Evolutionary conservation across 2,888 invertebrate species (phyloP), one percentile per base, ranked within the genome.

Genomic region (Melanostoma mellinum): DNA sequence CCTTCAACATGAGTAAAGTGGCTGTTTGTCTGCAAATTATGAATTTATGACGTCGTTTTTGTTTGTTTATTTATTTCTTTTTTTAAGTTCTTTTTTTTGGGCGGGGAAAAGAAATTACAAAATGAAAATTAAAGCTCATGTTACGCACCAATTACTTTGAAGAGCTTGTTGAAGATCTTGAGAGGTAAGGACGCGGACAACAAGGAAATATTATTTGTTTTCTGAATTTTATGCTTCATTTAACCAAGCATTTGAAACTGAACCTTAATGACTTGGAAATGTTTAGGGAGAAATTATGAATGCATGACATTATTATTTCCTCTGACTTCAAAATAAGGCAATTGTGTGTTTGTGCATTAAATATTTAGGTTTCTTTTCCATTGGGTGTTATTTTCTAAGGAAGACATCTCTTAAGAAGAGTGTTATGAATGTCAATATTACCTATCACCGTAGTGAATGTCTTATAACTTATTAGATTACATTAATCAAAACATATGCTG

Each of bases 201-300:
- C 46, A 30, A 40, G 36, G 44, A 36, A 53, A 6, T 44, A 38
- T 46, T 33, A 48, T 38, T 60, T 40, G 6, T 65, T 50, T 35
- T 20, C 6, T 10, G 8, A 40, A 38, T 40, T 58, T 46, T 67
- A 55, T 42, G 67, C 42, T 53, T 67, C 52, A 53, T 58, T 68
- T 68, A 68, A 68, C 68, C 60, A 36, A n/a, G 58, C 42, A 6
- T 53, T 53, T 40, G 44, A 68, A 76, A 72, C 81, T 61, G 60
- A 67, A 72, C 60, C 73, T 84, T 78, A 78, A 84, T 78, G 72
- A 73, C 55, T 77, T 61, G 61, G 72, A 82, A 73, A 73, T 82
- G 68, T 72, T 52, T 63, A 44, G 50, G 6, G 4, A 46, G 32
- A 63, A 63, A 36, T 48, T 50, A 50, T 63, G 48, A 63, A 63